Evolutionary conservation across 2,113 vertebrate genomes (phyloP).

Genomic region (Phaethornis superciliosus): DNA sequence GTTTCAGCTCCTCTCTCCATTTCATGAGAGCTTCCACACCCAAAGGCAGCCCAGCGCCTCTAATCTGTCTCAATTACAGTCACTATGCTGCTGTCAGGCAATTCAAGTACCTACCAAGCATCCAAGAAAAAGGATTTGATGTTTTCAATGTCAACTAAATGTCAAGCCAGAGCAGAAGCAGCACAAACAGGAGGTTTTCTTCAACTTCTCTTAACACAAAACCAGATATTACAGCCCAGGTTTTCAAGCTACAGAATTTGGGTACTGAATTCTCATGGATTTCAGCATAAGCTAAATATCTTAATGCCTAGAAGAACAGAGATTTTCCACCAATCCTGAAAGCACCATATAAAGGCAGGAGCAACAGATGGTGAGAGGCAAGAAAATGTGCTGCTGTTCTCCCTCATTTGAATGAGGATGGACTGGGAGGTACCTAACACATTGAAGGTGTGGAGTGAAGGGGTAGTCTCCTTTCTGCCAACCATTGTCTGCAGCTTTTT

Average conservation of each 20-base stretch:
- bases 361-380: neutral
- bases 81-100: conserved; percentile 23
- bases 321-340: neutral
- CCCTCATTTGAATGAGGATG: neutral
- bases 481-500: neutral
- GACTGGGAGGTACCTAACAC: neutral
- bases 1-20: conserved; percentile 52
- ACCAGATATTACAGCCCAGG: neutral
- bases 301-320: neutral
- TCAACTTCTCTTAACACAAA: neutral
- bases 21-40: conserved; percentile 37
- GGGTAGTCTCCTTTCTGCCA: neutral
- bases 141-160: conserved; percentile 42
- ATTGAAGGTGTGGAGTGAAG: neutral
- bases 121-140: conserved; percentile 7
- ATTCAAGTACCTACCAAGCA: conserved; percentile 2
- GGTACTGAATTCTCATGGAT: neutral
- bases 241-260: neutral
- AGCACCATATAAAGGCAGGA: neutral
- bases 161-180: neutral
- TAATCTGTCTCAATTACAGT: conserved; percentile 52
- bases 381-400: neutral
- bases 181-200: neutral
- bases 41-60: conserved; percentile 53
- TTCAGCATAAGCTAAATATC: neutral